A percentile compares a stretch with the other conserved stretches of the same genome.
Evolutionary conservation across 2,888 invertebrate genomes (phyloP).

Genomic region (Pimpla rufipes): DNA sequence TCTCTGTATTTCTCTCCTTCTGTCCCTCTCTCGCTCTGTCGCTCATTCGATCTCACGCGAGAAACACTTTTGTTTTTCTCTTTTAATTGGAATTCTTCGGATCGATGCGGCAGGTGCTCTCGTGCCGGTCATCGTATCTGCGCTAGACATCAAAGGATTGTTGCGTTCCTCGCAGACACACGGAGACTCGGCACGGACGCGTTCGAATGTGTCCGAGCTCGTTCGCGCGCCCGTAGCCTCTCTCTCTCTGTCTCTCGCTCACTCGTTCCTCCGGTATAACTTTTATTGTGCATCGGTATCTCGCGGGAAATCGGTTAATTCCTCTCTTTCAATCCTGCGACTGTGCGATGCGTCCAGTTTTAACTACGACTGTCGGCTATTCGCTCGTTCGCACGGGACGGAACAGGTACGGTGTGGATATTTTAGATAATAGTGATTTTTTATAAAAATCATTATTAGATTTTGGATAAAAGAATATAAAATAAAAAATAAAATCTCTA

Average conservation of each 20-base stretch:
- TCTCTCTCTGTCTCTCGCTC: slow-evolving; percentile 55
- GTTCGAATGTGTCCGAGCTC: slow-evolving; percentile 14
- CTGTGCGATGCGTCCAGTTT: slow-evolving; percentile 66
- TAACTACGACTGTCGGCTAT: background rate
- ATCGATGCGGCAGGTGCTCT: slow-evolving; percentile 73
- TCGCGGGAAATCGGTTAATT: slow-evolving; percentile 16
- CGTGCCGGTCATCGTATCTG: slow-evolving; percentile 82
- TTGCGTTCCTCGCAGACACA: slow-evolving; percentile 70
- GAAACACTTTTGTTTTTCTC: slow-evolving; percentile 66
- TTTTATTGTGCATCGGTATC: slow-evolving; percentile 38
- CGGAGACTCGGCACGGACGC: too few species aligned
- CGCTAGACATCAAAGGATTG: slow-evolving; percentile 82
- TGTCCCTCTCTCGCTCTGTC: slow-evolving; percentile 21
- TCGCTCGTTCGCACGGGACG: background rate
- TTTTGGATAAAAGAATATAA: background rate
- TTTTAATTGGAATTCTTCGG: slow-evolving; percentile 65
- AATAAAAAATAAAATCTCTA: background rate
- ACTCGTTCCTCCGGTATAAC: slow-evolving; percentile 58
- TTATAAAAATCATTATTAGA: too few species aligned
- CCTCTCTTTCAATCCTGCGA: slow-evolving; percentile 51
- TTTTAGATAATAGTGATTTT: background rate
- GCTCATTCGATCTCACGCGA: slow-evolving; percentile 46
- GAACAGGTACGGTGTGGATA: background rate
- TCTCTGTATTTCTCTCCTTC: slow-evolving; percentile 20
- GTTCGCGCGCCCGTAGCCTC: slow-evolving; percentile 44